Evolutionary conservation across 1,140 invertebrate genomes (phyloP), one percentile per base, ranked within the genome.

Genomic region (Microplitis demolitor): DNA sequence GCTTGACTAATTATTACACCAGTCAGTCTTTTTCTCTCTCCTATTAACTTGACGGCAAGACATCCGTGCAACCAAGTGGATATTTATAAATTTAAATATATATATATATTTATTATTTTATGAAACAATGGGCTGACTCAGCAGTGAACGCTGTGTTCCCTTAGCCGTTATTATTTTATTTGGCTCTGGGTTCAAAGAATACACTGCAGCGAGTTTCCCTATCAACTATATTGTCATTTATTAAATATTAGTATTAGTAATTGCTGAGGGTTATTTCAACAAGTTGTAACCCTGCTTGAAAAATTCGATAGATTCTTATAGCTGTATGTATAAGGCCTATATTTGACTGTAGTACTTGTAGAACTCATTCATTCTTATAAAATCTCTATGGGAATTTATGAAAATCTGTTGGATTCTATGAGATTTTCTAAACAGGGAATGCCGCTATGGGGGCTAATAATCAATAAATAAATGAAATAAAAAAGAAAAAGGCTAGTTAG

Each of bases 21-120:
- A 88, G 87, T 88, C 87, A 88, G 87, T 88, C 87, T 88, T 88
- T 88, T 88, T 87, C 86, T 87, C 86, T 87, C 86, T 87, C 87
- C 86, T 87, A 88, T 88, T 79, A 84, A 79, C 85, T 78, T 72
- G 69, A 78, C 77, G 83, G 83, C 79, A 82, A 35, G 72, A 76
- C 80, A 76, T 74, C 79, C 35, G n/a, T 11, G 31, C n/a, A 62
- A 51, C 9, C 11, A 51, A 71, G 14, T 34, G 45, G 3, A 53
- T 11, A 56, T 13, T 24, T 56, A 51, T 16, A 62, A 67, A 13
- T n/a, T 37, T 56, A 50, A 31, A 31, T 69, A 35, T 33, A 60
- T 50, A 31, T 24, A 54, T 56, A 54, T 56, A 9, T 14, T 34
- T 37, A 14, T 1, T 35, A 16, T 60, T 39, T 39, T 37, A 60